phyloP scores from a whole-genome alignment of 2,113 vertebrate genomes.

The Brachyhypopomus gauderio region DNA sequence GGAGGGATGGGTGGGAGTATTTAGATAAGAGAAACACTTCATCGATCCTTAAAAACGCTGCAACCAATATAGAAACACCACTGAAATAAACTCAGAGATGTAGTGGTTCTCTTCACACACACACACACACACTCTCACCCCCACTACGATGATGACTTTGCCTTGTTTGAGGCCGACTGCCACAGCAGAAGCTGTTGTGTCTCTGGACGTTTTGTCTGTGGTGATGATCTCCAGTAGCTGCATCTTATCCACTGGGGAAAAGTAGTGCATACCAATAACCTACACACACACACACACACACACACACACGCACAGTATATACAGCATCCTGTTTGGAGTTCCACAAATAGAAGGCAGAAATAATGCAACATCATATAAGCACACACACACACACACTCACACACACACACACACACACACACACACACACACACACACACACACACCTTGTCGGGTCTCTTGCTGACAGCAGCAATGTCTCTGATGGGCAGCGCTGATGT shows the following conservation, averaged over 20 bases:
- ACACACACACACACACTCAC: conserved; percentile 72
- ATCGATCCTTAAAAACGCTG: too few relatives aligned
- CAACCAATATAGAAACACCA: too few relatives aligned
- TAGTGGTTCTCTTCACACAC: background rate
- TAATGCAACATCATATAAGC: background rate
- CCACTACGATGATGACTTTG: conserved; percentile 93
- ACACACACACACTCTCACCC: conserved; percentile 72
- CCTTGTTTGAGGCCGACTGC: conserved; percentile 92
- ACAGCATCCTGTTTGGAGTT: too few relatives aligned
- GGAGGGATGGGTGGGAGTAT: conserved; percentile 28
- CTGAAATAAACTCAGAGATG: background rate
- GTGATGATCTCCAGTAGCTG: conserved; percentile 96
- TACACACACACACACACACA: conserved; percentile 55
- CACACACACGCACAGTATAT: background rate
- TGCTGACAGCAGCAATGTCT: conserved; percentile 89
- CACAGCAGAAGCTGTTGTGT: conserved; percentile 86
- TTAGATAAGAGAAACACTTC: background rate
- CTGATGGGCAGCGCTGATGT: conserved; percentile 92
- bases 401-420: conserved; percentile 83
- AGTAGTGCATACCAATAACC: conserved; percentile 98
- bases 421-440: conserved; percentile 58
- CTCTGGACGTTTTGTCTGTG: conserved; percentile 87
- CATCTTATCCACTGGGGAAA: conserved; percentile 97
- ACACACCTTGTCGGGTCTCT: conserved; percentile 92
- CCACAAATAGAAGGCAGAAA: too few relatives aligned